phyloP scores from a whole-genome alignment of 2,113 vertebrate genomes.

The Shinisaurus crocodilurus region DNA sequence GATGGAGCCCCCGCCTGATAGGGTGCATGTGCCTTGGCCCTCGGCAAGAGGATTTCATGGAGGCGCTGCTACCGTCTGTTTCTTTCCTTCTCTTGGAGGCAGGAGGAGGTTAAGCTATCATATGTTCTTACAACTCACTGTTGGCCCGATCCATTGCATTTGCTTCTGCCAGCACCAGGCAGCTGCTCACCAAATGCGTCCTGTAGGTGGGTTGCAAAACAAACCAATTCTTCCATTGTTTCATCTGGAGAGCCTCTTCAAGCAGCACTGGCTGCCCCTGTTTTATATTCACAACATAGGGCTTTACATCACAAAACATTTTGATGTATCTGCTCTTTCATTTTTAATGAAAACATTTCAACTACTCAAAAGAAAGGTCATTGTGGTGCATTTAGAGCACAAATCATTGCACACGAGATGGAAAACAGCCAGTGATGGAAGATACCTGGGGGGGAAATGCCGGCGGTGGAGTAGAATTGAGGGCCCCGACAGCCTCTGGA shows the following conservation, averaged over 20 bases:
- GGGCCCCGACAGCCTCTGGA: too few species aligned
- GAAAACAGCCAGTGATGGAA: background rate
- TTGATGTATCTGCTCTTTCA: constrained; percentile 62
- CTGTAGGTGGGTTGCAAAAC: background rate
- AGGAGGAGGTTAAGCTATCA: too few species aligned
- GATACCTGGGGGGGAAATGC: background rate
- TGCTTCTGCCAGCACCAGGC: background rate
- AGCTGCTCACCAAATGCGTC: background rate
- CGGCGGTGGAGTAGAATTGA: background rate
- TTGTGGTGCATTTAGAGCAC: constrained; percentile 24
- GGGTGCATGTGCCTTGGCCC: too few species aligned
- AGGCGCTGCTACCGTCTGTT: too few species aligned
- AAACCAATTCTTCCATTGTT: background rate
- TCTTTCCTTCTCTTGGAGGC: too few species aligned
- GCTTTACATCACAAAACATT: constrained; percentile 53
- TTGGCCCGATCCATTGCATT: background rate
- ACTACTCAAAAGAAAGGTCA: constrained; percentile 56
- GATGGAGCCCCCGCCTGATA: too few species aligned
- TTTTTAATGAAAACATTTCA: constrained; percentile 70
- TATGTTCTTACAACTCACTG: background rate
- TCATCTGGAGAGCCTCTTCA: background rate
- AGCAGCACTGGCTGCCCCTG: background rate
- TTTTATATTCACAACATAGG: constrained; percentile 60
- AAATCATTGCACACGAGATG: constrained; percentile 33
- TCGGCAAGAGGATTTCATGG: too few species aligned